Base-by-base conservation (phyloP, 2,888 invertebrate species). In the Eupithecia exiguata region DNA sequence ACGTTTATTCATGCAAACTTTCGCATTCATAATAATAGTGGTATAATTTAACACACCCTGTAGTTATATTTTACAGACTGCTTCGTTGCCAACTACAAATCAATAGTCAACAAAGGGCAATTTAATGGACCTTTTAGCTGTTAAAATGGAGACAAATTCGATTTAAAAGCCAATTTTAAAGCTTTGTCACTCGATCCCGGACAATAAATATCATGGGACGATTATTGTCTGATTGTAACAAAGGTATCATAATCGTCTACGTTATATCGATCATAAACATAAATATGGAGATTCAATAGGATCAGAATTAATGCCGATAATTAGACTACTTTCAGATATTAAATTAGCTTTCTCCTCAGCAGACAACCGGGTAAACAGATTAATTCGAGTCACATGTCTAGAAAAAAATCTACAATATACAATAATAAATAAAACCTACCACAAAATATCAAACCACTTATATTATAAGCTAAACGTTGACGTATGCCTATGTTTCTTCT, bases 81-180 rank as follows among this genome's bases (percentile, higher is more conserved):
- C 82, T 80, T 85, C 77, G 79, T 84, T 86, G 85, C 83, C 82
- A 89, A 89, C 88, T 87, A 89, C 90, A 92, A 92, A 91, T 92
- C 91, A 91, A 90, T 88, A 85, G 84, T 74, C 81, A 84, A 93
- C 91, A 93, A 93, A 89, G 86, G 86, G 78, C 82, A 67, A 84
- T 88, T 88, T 91, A 91, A 92, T 92, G 85, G 91, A 86, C 89
- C 90, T 86, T 89, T 91, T 91, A 92, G 89, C 85, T 87, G 88
- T 91, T 87, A 86, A 89, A 88, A 89, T 88, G 88, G 87, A 91
- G 92, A 93, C 93, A 92, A 93, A 93, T 93, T 93, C 87, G 83
- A 87, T 89, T 91, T 90, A 88, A 91, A 90, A 87, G 87, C 81
- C 89, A 88, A 90, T 88, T 88, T 83, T 82, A 86, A 83, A 80